Conservation (phyloP, 2,888 invertebrate genomes). For the Cheilosia impressa region DNA sequence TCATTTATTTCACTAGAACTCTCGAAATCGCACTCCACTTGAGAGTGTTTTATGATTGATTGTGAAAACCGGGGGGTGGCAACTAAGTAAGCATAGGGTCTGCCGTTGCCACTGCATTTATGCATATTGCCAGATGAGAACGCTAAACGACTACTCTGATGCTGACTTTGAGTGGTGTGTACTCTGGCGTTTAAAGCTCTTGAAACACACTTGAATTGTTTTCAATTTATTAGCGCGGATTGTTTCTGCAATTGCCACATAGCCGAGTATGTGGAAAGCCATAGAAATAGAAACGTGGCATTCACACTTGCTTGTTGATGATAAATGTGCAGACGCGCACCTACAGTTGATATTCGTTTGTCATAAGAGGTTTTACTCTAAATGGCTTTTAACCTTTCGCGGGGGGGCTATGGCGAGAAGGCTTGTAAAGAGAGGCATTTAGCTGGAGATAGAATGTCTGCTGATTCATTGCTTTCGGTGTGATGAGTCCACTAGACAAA, state of each 20-base stretch:
- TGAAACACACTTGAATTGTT: constrained; percentile 59
- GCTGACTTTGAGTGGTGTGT: constrained; percentile 46
- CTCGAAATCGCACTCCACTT: constrained; percentile 19
- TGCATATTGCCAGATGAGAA: background rate
- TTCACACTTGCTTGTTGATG: constrained; percentile 25
- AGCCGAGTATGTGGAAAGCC: constrained; percentile 6
- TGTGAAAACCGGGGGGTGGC: background rate
- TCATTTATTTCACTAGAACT: constrained; percentile 8
- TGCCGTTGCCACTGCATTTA: too few species aligned
- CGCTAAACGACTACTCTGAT: background rate
- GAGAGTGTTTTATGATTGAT: constrained; percentile 48
- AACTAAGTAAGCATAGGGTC: too few species aligned
- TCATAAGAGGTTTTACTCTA: constrained; percentile 8
- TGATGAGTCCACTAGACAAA: background rate
- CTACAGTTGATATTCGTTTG: constrained; percentile 35
- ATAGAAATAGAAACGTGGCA: constrained; percentile 28
- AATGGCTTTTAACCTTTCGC: constrained; percentile 38
- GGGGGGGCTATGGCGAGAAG: background rate
- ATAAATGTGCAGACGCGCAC: constrained; percentile 43
- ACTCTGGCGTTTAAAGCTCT: constrained; percentile 40
- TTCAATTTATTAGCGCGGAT: constrained; percentile 58
- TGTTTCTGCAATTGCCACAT: constrained; percentile 39
- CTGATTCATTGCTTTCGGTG: constrained; percentile 1
- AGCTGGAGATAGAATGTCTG: background rate
- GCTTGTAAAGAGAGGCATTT: background rate